These are phyloP conservation scores for Sinella curviseta DNA, from an alignment of 1,140 invertebrate species.

Conservation along the genomic window DNA sequence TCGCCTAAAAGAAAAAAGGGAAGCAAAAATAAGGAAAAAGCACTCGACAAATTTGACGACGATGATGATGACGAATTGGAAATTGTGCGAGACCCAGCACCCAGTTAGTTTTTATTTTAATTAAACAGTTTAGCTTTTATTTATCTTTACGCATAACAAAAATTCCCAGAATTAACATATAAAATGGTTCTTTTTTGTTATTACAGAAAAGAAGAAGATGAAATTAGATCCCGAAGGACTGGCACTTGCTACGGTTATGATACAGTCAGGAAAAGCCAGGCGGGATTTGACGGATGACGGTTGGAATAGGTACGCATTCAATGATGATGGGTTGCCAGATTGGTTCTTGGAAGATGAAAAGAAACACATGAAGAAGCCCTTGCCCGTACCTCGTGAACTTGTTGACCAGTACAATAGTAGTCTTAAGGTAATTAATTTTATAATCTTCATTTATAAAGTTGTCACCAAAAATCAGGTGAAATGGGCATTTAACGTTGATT, in stretches of 20 bases:
- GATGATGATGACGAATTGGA: conserved; percentile 58
- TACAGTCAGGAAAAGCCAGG: conserved; percentile 80
- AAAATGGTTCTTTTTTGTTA: conserved; percentile 40
- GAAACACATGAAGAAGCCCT: conserved; percentile 78
- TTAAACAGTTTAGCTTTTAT: background rate
- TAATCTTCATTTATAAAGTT: conserved; percentile 3
- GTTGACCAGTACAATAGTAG: conserved; percentile 48
- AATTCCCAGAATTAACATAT: background rate
- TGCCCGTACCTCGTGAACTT: conserved; percentile 67
- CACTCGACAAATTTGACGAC: conserved; percentile 52
- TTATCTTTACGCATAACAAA: background rate
- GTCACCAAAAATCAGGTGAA: background rate
- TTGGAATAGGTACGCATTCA: conserved; percentile 87
- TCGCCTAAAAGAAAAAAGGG: conserved; percentile 46
- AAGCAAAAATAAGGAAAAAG: conserved; percentile 49
- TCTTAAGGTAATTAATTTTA: conserved; percentile 32
- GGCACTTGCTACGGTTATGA: conserved; percentile 80
- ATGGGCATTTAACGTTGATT: background rate
- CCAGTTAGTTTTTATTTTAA: conserved; percentile 51
- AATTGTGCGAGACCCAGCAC: conserved; percentile 59
- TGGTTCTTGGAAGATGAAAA: conserved; percentile 97
- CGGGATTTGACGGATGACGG: conserved; percentile 81
- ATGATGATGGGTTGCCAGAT: conserved; percentile 85
- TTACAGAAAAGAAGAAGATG: conserved; percentile 62
- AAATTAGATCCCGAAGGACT: conserved; percentile 82